A percentile compares a stretch with the other conserved stretches of the same genome.
Evolutionary conservation across 2,113 vertebrate species (phyloP).

Genomic region (Toxotes jaculatrix): DNA sequence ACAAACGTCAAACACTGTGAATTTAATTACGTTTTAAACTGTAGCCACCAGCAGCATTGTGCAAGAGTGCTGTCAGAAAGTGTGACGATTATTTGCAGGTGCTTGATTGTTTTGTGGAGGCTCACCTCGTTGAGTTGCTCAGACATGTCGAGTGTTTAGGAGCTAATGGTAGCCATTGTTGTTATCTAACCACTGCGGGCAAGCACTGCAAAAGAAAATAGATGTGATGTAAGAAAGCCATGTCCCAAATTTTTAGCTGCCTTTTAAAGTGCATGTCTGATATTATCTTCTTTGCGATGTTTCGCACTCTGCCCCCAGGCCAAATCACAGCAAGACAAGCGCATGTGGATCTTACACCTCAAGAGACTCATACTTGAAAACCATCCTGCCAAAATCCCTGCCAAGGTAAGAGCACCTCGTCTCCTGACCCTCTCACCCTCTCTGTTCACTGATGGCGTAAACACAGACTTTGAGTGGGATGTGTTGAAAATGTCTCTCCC

Average conservation of each 20-base stretch:
- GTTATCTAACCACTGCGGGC: conserved; percentile 44
- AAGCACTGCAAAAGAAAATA: conserved; percentile 49
- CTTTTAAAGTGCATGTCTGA: conserved; percentile 47
- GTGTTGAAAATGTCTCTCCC: conserved; percentile 27
- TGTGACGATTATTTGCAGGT: conserved; percentile 51
- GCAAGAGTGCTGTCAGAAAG: conserved; percentile 41
- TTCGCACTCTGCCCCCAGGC: conserved; percentile 84
- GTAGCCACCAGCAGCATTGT: conserved; percentile 38
- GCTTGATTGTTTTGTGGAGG: conserved; percentile 50
- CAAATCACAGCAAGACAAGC: conserved; percentile 96
- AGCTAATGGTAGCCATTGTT: conserved; percentile 47
- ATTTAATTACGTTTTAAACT: conserved; percentile 35
- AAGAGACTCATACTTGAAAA: conserved; percentile 99
- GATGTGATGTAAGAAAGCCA: conserved; percentile 39
- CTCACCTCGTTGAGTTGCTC: conserved; percentile 44
- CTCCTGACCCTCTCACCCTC: conserved; percentile 11
- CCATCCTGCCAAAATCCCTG: conserved; percentile 97
- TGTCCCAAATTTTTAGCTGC: conserved; percentile 13
- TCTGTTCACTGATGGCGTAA: conserved; percentile 8
- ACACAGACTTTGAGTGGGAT: conserved; percentile 43
- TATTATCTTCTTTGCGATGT: conserved; percentile 55
- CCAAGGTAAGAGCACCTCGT: conserved; percentile 88
- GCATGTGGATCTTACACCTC: conserved; percentile 96
- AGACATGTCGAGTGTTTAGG: conserved; percentile 66
- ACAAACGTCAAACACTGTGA: conserved; percentile 22